Percentiles rank a stretch among this genome's conserved stretches.
Evolutionary conservation across 2,797 vertebrate genomes (phyloP).

Genomic region (Aselliscus stoliczkanus): DNA sequence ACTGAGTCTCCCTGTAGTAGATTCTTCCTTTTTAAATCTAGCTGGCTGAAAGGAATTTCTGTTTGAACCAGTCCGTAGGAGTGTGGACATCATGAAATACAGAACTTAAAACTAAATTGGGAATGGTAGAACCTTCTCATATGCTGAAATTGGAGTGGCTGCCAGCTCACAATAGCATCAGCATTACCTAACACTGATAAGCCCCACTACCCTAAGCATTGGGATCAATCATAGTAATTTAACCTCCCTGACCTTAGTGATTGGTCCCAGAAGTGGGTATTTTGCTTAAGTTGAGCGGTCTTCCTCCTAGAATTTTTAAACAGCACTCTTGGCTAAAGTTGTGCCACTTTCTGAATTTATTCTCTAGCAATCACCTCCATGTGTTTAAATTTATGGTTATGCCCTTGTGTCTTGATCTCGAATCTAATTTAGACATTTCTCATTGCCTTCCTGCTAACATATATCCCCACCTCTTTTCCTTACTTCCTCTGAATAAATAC

Average conservation of each 20-base stretch:
- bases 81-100: neutral
- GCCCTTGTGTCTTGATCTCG: neutral
- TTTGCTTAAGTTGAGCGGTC: neutral
- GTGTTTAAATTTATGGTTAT: slow-evolving; percentile 8
- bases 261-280: neutral
- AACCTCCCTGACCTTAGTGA: neutral
- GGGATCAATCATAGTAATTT: neutral
- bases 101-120: neutral
- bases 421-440: slow-evolving; percentile 21
- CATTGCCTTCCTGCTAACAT: slow-evolving; percentile 26
- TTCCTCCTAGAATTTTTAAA: neutral
- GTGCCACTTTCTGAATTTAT: neutral
- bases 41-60: neutral
- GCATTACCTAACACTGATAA: neutral
- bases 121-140: neutral
- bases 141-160: neutral
- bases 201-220: neutral
- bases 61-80: neutral
- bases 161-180: neutral
- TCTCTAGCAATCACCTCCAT: neutral
- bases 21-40: neutral
- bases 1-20: neutral
- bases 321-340: neutral
- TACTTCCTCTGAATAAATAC: slow-evolving; percentile 37
- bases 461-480: neutral